Base-by-base conservation (phyloP, 2,888 invertebrate genomes). In the Metellina segmentata region DNA sequence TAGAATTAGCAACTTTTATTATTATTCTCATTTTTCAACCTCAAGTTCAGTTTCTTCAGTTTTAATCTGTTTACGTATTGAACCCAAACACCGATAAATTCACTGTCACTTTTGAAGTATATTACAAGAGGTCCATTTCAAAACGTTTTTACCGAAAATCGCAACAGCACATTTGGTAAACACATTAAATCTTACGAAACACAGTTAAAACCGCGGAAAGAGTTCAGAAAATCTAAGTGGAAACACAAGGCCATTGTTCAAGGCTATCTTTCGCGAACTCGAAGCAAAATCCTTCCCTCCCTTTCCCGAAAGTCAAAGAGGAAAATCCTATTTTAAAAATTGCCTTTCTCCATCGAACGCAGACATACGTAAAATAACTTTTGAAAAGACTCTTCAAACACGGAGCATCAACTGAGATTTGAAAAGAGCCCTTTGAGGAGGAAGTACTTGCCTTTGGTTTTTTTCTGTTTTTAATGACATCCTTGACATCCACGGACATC, bases 391-490 rank as follows among this genome's bases (percentile, higher is more conserved):
- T n/a, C 78, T 52, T 20, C 52, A 78, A 78, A 19, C 78, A 78
- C 51, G n/a, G 1, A 51, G n/a, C 75, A 8, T 34, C 75, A 75
- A 13, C 75, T 75, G 16, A 75, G 78, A n/a, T 78, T 78, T 52
- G 52, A 19, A 78, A 78, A 78, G 78, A 78, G n/a, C 78, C 51
- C 78, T n/a, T 78, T 77, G 49, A 77, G 34, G 7, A 13, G 61
- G 61, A 61, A 61, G 61, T 34, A 34, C 61, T 16, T 11, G 11
- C 8, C 9, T 69, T 85, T 20, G 51, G 49, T 70, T 77, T 86
- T 78, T 83, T 74, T 75, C 48, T 13, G 70, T 20, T 87, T 87
- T 87, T 87, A 87, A 87, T 87, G 87, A 87, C 87, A 87, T 87
- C 87, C 79, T 51, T 34, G n/a, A 71, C 79, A 70, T 86, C 77